Percentiles rank a stretch among this genome's conserved stretches.
phyloP scores from a whole-genome alignment of 2,888 invertebrate species.

The Drosophila hamatofila region DNA sequence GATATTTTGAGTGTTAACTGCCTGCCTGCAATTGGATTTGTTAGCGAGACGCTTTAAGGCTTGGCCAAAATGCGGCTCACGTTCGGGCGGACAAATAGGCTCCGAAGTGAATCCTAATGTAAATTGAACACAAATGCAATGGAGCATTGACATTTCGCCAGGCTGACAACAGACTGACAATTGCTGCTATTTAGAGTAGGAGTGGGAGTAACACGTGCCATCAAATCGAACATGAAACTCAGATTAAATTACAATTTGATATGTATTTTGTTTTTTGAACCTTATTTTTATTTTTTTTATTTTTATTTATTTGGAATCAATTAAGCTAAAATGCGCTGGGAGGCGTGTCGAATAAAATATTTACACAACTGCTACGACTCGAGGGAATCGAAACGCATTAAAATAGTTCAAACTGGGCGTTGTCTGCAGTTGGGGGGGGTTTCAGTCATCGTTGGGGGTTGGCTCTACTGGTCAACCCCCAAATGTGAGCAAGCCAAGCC shows the following conservation, averaged over 20 bases:
- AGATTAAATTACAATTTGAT: constrained; percentile 54
- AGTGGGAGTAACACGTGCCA: constrained; percentile 27
- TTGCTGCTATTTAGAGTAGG: not conserved
- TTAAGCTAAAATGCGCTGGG: constrained; percentile 49
- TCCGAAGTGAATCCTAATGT: constrained; percentile 36
- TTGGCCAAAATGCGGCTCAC: constrained; percentile 39
- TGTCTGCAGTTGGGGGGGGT: constrained; percentile 13
- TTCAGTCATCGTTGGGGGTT: not conserved
- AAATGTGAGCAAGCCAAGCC: constrained; percentile 6
- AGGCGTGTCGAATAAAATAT: constrained; percentile 61
- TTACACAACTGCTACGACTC: constrained; percentile 41
- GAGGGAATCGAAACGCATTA: constrained; percentile 31
- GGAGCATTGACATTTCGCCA: constrained; percentile 33
- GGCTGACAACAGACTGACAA: constrained; percentile 31
- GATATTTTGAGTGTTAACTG: constrained; percentile 30
- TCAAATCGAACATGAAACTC: constrained; percentile 47
- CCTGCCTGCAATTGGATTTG: constrained; percentile 21
- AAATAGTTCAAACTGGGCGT: constrained; percentile 63
- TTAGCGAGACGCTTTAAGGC: constrained; percentile 12
- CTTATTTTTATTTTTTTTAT: not conserved
- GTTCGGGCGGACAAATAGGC: constrained; percentile 21
- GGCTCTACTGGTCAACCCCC: constrained; percentile 13
- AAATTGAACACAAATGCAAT: constrained; percentile 46
- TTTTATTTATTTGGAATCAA: constrained; percentile 54
- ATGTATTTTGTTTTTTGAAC: not conserved